Percentiles rank a stretch among this genome's conserved stretches.
phyloP scores from a whole-genome alignment of 2,797 vertebrate genomes.

The Sebastes cheni region DNA sequence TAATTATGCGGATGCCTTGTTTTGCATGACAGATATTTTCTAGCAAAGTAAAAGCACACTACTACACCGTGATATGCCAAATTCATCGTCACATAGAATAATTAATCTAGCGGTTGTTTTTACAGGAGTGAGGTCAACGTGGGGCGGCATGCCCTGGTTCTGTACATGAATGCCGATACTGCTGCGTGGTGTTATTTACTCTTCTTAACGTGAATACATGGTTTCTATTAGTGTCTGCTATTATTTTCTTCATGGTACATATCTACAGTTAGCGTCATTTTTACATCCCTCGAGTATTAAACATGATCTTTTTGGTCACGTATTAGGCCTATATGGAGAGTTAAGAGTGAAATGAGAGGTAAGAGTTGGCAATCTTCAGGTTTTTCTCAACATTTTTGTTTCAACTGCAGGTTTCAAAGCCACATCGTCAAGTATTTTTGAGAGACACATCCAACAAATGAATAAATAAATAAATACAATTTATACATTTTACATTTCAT shows the following conservation, averaged over 20 bases:
- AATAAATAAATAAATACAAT: slow-evolving; percentile 86
- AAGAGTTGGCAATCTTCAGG: slow-evolving; percentile 75
- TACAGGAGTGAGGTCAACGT: slow-evolving; percentile 54
- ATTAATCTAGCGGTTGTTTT: slow-evolving; percentile 36
- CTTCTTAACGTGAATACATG: slow-evolving; percentile 43
- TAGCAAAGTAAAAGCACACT: slow-evolving; percentile 75
- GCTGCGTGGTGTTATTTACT: slow-evolving; percentile 37
- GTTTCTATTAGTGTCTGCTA: slow-evolving; percentile 54
- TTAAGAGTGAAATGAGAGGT: slow-evolving; percentile 73
- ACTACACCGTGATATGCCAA: slow-evolving; percentile 61
- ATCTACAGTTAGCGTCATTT: slow-evolving; percentile 70
- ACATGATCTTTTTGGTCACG: slow-evolving; percentile 71
- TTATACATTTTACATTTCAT: slow-evolving; percentile 85
- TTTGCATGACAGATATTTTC: slow-evolving; percentile 61
- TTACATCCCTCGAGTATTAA: slow-evolving; percentile 67
- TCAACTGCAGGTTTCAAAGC: slow-evolving; percentile 56
- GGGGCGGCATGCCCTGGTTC: slow-evolving; percentile 59
- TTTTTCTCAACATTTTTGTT: slow-evolving; percentile 56
- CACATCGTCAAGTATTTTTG: slow-evolving; percentile 68
- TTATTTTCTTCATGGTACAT: slow-evolving; percentile 65
- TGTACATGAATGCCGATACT: slow-evolving; percentile 55
- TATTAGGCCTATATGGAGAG: slow-evolving; percentile 58
- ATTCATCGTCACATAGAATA: slow-evolving; percentile 50
- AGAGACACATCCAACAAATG: slow-evolving; percentile 69
- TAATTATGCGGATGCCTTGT: slow-evolving; percentile 58